phyloP scores from a whole-genome alignment of 1,140 invertebrate species.

The Papilio glaucus region DNA sequence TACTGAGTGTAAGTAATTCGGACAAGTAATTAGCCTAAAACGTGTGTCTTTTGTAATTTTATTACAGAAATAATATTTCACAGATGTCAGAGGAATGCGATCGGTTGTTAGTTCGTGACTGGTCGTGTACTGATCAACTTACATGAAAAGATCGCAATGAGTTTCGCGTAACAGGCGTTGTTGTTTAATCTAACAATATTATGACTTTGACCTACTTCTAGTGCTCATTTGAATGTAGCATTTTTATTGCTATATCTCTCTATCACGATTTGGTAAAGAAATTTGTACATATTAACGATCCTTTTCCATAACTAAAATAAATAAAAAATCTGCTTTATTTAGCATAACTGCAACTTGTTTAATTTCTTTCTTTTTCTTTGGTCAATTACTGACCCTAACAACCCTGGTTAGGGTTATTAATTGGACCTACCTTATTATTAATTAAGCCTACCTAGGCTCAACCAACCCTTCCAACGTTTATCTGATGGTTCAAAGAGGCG shows the following conservation, averaged over 20 bases:
- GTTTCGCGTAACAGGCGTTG: background rate
- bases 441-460: too few relatives aligned
- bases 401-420: too few relatives aligned
- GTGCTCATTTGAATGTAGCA: background rate
- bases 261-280: background rate
- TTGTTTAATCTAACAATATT: background rate
- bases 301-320: background rate
- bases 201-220: slow-evolving; percentile 1
- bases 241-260: background rate
- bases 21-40: too few relatives aligned
- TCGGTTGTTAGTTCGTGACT: background rate
- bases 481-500: too few relatives aligned
- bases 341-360: background rate
- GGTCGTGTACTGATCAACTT: slow-evolving; percentile 13
- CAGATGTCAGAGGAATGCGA: background rate
- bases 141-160: slow-evolving; percentile 3
- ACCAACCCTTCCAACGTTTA: too few relatives aligned
- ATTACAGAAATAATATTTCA: background rate
- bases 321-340: too few relatives aligned
- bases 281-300: background rate
- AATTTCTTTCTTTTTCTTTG: too few relatives aligned
- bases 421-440: too few relatives aligned
- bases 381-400: too few relatives aligned
- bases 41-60: too few relatives aligned
- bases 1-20: too few relatives aligned